A percentile compares a stretch with the other conserved stretches of the same genome.
phyloP scores from a whole-genome alignment of 2,888 invertebrate genomes.

The Epinotia nisella region DNA sequence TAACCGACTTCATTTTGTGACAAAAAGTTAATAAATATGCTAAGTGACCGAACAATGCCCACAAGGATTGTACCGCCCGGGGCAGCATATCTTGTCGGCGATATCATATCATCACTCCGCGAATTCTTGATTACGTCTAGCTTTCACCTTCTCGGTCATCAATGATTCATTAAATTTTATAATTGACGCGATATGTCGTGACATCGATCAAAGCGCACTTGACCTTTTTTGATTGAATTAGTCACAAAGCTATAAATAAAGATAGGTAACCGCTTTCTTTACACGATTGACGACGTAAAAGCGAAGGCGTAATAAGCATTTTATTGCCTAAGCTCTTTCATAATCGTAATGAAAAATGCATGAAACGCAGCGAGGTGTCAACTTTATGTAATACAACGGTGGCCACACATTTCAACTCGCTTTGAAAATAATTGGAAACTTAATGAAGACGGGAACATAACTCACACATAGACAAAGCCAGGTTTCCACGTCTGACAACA shows the following conservation, averaged over 20 bases:
- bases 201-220: constrained; percentile 65
- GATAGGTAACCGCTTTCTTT: constrained; percentile 46
- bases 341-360: constrained; percentile 21
- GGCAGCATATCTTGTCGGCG: constrained; percentile 15
- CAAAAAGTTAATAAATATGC: constrained; percentile 43
- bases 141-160: constrained; percentile 72
- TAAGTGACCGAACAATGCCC: constrained; percentile 34
- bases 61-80: constrained; percentile 24
- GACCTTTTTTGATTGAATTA: constrained; percentile 71
- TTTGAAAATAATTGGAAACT: constrained; percentile 25
- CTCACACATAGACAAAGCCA: constrained; percentile 19
- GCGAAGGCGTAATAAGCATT: constrained; percentile 1
- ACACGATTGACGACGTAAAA: constrained; percentile 32
- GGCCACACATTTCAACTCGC: constrained; percentile 5
- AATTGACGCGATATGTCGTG: constrained; percentile 72
- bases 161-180: constrained; percentile 75
- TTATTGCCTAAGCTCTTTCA: constrained; percentile 20
- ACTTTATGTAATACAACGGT: neutral
- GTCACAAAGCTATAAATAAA: constrained; percentile 60
- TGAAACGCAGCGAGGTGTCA: neutral
- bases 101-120: constrained; percentile 38
- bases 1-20: too few species aligned
- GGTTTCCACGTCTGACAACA: constrained; percentile 26
- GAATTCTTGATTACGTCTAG: constrained; percentile 69
- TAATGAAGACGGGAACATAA: constrained; percentile 22